These are phyloP conservation scores for Microcaecilia unicolor DNA, from an alignment of 2,797 vertebrate species.

Conservation along the genomic window DNA sequence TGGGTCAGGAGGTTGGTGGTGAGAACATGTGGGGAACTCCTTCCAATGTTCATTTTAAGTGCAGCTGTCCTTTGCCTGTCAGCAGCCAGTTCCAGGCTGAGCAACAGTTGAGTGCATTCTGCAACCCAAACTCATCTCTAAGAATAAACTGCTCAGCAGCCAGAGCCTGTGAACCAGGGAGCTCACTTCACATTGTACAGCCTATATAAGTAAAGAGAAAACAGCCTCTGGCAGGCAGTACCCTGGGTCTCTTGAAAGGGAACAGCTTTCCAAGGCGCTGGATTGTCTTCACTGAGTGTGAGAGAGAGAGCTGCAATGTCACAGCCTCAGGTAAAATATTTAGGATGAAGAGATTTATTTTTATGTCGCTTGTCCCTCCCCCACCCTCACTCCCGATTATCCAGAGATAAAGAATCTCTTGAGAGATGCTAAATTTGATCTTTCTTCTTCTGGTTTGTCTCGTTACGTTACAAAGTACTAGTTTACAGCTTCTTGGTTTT, in stretches of 20 bases:
- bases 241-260: conserved; percentile 11
- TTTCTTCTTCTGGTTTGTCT: no score
- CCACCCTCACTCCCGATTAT: no score
- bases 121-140: conserved; percentile 33
- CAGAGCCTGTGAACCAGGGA: conserved; percentile 10
- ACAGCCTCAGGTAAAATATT: no score
- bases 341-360: neutral
- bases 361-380: neutral
- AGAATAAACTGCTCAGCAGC: conserved; percentile 50
- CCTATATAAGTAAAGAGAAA: conserved; percentile 45
- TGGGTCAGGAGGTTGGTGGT: no score
- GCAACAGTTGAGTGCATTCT: neutral
- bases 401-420: no score
- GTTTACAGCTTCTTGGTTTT: no score
- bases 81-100: neutral
- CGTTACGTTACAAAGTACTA: no score
- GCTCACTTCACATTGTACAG: conserved; percentile 19
- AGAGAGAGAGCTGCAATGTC: conserved; percentile 39
- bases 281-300: neutral
- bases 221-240: neutral
- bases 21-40: no score
- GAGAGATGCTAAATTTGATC: no score
- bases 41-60: neutral
- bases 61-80: conserved; percentile 29
- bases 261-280: neutral